Base-by-base conservation (phyloP, 2,113 vertebrate genomes). In the Xenopus borealis region DNA sequence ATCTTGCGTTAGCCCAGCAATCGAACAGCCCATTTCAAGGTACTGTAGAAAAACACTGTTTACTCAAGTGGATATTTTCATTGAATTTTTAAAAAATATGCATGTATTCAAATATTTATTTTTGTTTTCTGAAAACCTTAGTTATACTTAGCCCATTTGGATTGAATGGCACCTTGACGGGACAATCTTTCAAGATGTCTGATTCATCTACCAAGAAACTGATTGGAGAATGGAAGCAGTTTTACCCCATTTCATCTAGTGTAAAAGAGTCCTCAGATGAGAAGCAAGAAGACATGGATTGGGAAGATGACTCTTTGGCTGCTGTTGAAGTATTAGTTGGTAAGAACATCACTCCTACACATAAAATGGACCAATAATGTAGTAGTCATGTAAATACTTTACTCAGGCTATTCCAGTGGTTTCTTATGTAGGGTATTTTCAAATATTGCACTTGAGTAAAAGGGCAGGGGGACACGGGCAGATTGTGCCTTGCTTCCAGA, bases 201-300 rank as follows among this genome's bases (percentile, higher is more conserved):
- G 97, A 98, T 87, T 94, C 94, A 55, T 94, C 95, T 8, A 98
- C 96, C 13, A 95, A 97, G 86, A 98, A 98, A 86, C 87, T 98
- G 69, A 96, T 98, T 62, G 94, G 97, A 81, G 97, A 99, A 90
- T 99, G 97, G 97, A 98, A 98, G 83, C 97, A 98, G 65, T 99
- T 99, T 83, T 99, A 98, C 88, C 97, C 96, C 67, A 95, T 99
- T 81, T 94, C 93, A 27, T 94, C 94, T 33, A 91, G 90, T 80
- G 82, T 93, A 82, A 98, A 98, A 85, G 92, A 94, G 72, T 85
- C 92, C 30, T 86, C 86, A 23, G 96, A 96, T 72, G 96, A 97
- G 69, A 97, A 95, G 80, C 86, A 87, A 61, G 96, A 98, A 81
- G 95, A 97, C 80, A 94, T 97, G 90, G 96, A 98, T 81, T 98